Evolutionary conservation across 2,797 vertebrate genomes (phyloP), one percentile per base, ranked within the genome.

Genomic region (Paguma larvata): DNA sequence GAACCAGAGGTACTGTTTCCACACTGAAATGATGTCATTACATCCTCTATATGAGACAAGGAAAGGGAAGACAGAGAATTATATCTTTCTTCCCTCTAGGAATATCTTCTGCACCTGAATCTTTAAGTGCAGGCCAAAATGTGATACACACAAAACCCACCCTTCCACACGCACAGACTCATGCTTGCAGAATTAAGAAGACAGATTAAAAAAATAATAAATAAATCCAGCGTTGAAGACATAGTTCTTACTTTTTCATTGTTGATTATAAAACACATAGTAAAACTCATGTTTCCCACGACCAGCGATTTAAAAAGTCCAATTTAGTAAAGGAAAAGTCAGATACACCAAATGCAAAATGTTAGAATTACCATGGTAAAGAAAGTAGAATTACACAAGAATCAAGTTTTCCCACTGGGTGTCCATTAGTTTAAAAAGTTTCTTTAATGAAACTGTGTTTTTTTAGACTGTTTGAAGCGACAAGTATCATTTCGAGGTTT

Each of bases 61-160:
- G n/a, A 80, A 80, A 93, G 89, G 34, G 85, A 46, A 87, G 34
- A 73, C 62, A 73, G 5, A 44, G 82, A 78, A 67, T 68, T 78
- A 56, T 56, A 16, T 15, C 16, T 82, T 86, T 56, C 23, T 48
- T 44, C 2, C 5, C 41, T 56, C 25, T 19, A 15, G 25, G 44
- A 68, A 84, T 93, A 70, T 93, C 56, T 96, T 89, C 67, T 83
- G 75, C 56, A 73, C 59, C 19, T 41, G 30, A 87, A 65, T 92
- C 53, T 93, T 89, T 73, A 87, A 79, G 12, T 77, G 32, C 27
- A 70, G n/a, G 12, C 67, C 34, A 89, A 70, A 93, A 80, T 73
- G 46, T 21, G 70, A 70, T 10, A 48, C 2, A 89, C 46, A 59
- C 21, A 30, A 48, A 82, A 86, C 32, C 32, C 12, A 63, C 19